Conservation (phyloP, 2,113 vertebrate genomes). For the Turdus rufiventris region DNA sequence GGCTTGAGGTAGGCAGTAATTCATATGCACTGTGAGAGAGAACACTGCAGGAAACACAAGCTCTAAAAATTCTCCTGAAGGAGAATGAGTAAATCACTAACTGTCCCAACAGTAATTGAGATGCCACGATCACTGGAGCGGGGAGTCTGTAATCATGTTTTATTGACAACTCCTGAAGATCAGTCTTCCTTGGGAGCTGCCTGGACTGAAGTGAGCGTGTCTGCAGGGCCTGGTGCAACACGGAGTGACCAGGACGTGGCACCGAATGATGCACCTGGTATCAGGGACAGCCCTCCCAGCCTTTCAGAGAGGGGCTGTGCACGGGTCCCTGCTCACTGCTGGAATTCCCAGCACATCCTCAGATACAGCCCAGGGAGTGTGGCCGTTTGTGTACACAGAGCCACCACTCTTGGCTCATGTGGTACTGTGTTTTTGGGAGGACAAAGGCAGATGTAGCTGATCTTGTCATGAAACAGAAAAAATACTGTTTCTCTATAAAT, state of each 20-base stretch:
- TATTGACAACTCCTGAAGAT: constrained; percentile 46
- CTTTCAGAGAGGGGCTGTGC: neutral
- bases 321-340: neutral
- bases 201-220: rapidly evolving
- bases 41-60: neutral
- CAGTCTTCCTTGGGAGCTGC: neutral
- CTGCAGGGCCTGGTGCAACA: neutral
- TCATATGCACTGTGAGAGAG: neutral
- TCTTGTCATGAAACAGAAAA: neutral
- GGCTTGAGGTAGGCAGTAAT: neutral
- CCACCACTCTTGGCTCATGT: neutral
- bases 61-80: neutral
- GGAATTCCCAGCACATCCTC: neutral
- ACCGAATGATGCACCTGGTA: neutral
- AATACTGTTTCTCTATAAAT: neutral
- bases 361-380: neutral
- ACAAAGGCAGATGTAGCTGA: neutral
- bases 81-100: constrained; percentile 9
- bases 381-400: neutral
- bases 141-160: neutral
- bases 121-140: constrained; percentile 8
- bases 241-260: neutral
- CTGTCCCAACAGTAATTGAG: constrained; percentile 18
- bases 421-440: neutral
- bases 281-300: neutral